Conservation (phyloP, 2,888 invertebrate genomes). For the Camptogramma bilineatum region DNA sequence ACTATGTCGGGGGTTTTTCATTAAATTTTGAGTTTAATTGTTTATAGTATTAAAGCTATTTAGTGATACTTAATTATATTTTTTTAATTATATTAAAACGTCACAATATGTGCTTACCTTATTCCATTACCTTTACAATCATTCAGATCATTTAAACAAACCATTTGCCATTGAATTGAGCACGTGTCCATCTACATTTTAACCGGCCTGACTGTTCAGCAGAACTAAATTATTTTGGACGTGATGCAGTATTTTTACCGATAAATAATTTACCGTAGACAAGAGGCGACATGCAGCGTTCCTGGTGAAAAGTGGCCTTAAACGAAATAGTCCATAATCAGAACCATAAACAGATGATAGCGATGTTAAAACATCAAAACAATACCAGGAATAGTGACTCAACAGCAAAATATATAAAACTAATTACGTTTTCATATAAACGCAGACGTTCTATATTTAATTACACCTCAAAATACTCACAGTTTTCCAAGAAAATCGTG, state of each 20-base stretch:
- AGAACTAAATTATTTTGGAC: too few species aligned
- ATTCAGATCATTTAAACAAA: too few species aligned
- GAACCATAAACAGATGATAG: not conserved
- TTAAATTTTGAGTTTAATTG: too few species aligned
- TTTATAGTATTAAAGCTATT: too few species aligned
- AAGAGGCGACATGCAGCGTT: not conserved
- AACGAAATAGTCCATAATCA: not conserved
- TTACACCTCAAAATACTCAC: constrained; percentile 82
- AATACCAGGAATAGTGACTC: constrained; percentile 69
- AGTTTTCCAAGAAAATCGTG: constrained; percentile 66
- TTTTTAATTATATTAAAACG: too few species aligned
- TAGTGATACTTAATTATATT: too few species aligned
- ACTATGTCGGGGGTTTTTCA: too few species aligned
- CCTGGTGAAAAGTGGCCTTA: not conserved
- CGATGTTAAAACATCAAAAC: constrained; percentile 48
- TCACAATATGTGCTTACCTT: too few species aligned
- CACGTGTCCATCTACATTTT: too few species aligned
- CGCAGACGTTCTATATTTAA: constrained; percentile 79
- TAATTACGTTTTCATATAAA: constrained; percentile 80
- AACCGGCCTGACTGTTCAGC: too few species aligned
- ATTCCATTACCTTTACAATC: too few species aligned
- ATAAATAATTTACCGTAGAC: not conserved
- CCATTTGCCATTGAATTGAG: too few species aligned
- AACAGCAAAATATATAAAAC: constrained; percentile 65
- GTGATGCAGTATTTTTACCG: not conserved